Percentiles rank a stretch among this genome's conserved stretches.
These are phyloP conservation scores for Macaria liturata DNA, from an alignment of 2,888 invertebrate genomes.

Conservation along the genomic window DNA sequence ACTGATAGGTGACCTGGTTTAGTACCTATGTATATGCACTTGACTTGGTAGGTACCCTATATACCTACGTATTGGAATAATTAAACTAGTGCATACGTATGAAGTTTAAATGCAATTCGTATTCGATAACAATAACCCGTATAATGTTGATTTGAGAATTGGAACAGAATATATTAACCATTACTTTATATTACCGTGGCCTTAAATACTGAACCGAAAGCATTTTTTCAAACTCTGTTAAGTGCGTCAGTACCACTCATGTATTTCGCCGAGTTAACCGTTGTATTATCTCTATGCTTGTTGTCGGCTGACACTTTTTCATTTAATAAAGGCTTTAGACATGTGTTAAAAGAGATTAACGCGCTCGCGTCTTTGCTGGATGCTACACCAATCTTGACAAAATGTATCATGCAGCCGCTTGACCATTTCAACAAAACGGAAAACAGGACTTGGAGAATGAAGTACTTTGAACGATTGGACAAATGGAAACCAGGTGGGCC, in stretches of 20 bases:
- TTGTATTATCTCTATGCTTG: constrained; percentile 38
- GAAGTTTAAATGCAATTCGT: constrained; percentile 6
- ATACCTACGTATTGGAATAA: too few species aligned
- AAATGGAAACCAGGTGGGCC: constrained; percentile 60
- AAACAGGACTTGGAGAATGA: constrained; percentile 62
- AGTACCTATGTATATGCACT: too few species aligned
- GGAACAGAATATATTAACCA: constrained; percentile 18
- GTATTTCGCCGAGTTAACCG: constrained; percentile 33
- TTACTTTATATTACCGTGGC: not conserved
- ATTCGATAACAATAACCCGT: constrained; percentile 16
- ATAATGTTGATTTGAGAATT: constrained; percentile 18
- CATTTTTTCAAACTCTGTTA: not conserved
- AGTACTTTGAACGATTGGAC: constrained; percentile 61
- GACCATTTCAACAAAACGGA: constrained; percentile 63
- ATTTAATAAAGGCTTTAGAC: constrained; percentile 48
- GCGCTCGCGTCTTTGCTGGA: constrained; percentile 36
- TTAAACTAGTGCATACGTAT: not conserved
- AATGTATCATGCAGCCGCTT: constrained; percentile 63
- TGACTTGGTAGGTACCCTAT: too few species aligned
- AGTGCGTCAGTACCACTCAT: constrained; percentile 23
- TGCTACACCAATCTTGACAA: constrained; percentile 37
- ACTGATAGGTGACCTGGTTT: too few species aligned
- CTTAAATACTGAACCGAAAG: constrained; percentile 8
- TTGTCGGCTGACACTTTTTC: constrained; percentile 40
- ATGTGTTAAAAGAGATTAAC: constrained; percentile 47